Evolutionary conservation across 2,797 vertebrate species (phyloP), one percentile per base, ranked within the genome.

Genomic region (Malacoctenus gilli): DNA sequence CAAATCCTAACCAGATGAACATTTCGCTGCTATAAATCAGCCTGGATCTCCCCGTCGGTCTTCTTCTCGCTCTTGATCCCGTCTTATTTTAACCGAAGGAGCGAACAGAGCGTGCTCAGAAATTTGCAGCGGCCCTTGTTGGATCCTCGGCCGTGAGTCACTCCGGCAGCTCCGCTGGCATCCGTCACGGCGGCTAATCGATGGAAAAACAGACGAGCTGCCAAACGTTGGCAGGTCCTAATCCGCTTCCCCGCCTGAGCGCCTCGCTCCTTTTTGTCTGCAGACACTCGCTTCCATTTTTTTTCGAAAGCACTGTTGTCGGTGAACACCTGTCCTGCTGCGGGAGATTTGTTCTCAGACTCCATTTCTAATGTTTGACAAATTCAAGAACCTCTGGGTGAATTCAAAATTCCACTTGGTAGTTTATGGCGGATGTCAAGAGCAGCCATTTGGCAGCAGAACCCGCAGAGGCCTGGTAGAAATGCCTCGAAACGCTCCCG

Each of bases 191-290:
- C 8, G 1, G 0, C 1, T 55, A 30, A 72, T 16, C 42, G 58
- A 38, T 41, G 46, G 64, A 59, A 78, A 67, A 53, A 34, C 1
- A 1, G 16, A 21, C 10, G 12, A 19, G 32, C 28, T 52, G 68
- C 50, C 57, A 68, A 52, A 66, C n/a, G 42, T 43, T 11, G 14
- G 11, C 1, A 11, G 10, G 0, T 14, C 8, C 8, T 35, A 16
- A 64, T 53, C 32, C n/a, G 54, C 37, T 64, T 55, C 30, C 40
- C 42, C 25, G 47, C 10, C 11, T 57, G 25, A 25, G 36, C 6
- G 38, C 31, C n/a, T 37, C 6, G 8, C 0, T 13, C 5, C 15
- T 36, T 13, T 13, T 10, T 41, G 11, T 51, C 40, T 38, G 19
- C 8, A 20, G 21, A 18, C 0, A 44, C 8, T 20, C 7, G 1